Percentiles rank a stretch among this genome's conserved stretches.
phyloP scores from a whole-genome alignment of 2,797 vertebrate genomes.

The Cephalopachus bancanus region DNA sequence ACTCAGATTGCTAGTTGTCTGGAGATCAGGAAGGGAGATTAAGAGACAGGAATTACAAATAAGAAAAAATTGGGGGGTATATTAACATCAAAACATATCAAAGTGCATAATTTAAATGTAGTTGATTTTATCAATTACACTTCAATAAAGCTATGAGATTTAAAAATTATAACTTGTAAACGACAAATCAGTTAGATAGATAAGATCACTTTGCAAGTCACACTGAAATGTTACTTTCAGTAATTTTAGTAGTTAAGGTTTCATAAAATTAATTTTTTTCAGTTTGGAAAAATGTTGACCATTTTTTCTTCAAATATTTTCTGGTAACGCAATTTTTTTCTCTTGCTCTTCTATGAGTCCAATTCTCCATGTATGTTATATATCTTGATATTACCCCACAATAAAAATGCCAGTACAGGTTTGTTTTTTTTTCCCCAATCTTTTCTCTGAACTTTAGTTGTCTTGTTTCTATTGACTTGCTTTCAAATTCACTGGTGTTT shows the following conservation, averaged over 20 bases:
- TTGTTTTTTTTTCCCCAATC: not conserved
- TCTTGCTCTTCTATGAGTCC: not conserved
- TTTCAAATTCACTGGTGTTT: not conserved
- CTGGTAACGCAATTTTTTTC: not conserved
- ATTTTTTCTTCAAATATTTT: constrained; percentile 24
- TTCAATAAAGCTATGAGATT: not conserved
- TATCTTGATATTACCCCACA: not conserved
- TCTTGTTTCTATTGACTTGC: not conserved
- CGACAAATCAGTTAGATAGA: not conserved
- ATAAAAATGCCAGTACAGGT: not conserved
- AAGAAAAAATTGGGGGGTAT: not conserved
- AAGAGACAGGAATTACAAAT: not conserved
- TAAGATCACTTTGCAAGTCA: not conserved
- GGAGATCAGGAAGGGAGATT: not conserved
- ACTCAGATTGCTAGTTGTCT: not conserved
- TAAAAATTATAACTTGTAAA: not conserved
- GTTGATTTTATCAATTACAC: not conserved
- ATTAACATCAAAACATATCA: not conserved
- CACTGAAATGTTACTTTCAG: not conserved
- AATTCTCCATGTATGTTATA: not conserved
- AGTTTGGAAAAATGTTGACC: not conserved
- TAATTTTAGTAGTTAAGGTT: not conserved
- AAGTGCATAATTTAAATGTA: not conserved
- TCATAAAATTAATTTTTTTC: not conserved
- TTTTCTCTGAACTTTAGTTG: not conserved